Evolutionary conservation across 2,113 vertebrate genomes (phyloP).

Genomic region (Colinus virginianus): DNA sequence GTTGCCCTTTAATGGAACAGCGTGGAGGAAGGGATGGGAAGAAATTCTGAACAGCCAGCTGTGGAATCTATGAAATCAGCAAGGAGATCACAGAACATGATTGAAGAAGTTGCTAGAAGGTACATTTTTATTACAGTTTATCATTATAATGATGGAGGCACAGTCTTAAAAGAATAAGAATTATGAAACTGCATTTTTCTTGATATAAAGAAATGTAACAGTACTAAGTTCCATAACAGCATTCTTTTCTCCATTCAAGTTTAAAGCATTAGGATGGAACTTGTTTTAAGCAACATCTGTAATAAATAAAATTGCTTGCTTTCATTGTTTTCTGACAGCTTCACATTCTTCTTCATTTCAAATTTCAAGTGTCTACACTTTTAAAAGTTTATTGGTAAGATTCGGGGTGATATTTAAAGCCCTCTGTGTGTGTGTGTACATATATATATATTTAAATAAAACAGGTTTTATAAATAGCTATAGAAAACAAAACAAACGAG

Average conservation of each 20-base stretch:
- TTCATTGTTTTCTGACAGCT: not conserved
- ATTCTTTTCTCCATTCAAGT: not conserved
- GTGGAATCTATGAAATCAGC: not conserved
- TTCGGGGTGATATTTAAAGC: constrained; percentile 13
- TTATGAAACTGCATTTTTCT: not conserved
- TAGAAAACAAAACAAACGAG: constrained; percentile 66
- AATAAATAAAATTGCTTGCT: constrained; percentile 46
- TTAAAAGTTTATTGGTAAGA: constrained; percentile 3
- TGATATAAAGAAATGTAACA: constrained; percentile 42
- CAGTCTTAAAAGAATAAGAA: constrained; percentile 38
- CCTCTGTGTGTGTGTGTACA: not conserved
- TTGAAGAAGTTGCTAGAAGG: constrained; percentile 14
- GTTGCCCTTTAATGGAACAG: not conserved
- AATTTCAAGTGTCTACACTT: constrained; percentile 5
- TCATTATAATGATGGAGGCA: constrained; percentile 61
- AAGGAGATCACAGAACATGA: not conserved
- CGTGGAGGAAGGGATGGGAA: accelerated
- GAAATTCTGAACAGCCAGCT: not conserved
- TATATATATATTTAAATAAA: constrained; percentile 50
- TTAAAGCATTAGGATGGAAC: constrained; percentile 24
- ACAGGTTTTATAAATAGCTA: constrained; percentile 68
- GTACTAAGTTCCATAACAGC: constrained; percentile 24
- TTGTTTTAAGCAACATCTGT: constrained; percentile 10
- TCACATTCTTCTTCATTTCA: not conserved
- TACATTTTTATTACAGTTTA: constrained; percentile 53